Conservation (phyloP, 2,797 vertebrate species). For the Australoheros facetus region DNA sequence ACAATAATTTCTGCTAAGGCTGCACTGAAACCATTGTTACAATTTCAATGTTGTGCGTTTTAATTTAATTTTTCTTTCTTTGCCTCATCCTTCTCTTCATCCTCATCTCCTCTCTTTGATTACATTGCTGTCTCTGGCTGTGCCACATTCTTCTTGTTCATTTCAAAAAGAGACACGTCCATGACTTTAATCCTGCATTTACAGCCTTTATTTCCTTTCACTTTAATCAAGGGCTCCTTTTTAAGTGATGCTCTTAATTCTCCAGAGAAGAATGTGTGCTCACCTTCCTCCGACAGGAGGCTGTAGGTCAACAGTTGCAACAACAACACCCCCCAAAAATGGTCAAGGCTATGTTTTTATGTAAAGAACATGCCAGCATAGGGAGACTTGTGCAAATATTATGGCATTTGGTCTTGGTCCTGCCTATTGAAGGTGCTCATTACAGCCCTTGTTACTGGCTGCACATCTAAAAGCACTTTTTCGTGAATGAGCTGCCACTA, state of each 20-base stretch:
- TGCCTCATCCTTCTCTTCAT: not conserved
- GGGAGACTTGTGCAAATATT: not conserved
- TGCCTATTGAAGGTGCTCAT: conserved; percentile 7
- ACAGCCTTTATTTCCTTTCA: conserved; percentile 30
- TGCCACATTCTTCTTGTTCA: conserved; percentile 19
- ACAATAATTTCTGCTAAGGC: not conserved
- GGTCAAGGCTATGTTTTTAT: not conserved
- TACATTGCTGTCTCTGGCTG: conserved; percentile 3
- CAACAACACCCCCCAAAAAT: not conserved
- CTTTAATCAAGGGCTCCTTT: conserved; percentile 40
- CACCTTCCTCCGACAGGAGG: not conserved
- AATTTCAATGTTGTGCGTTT: not conserved
- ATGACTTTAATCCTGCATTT: conserved; percentile 46
- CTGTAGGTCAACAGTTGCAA: conserved; percentile 17
- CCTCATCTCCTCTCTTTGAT: not conserved
- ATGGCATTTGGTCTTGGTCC: not conserved
- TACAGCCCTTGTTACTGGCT: not conserved
- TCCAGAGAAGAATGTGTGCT: not conserved
- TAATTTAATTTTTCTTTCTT: not conserved
- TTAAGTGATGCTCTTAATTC: conserved; percentile 33
- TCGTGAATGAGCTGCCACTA: not conserved
- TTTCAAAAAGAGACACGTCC: conserved; percentile 18
- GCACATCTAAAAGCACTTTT: not conserved
- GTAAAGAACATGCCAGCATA: conserved; percentile 13
- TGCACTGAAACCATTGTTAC: conserved; percentile 8